Evolutionary conservation across 1,140 invertebrate genomes (phyloP).

Genomic region (Sarcophaga bullata): DNA sequence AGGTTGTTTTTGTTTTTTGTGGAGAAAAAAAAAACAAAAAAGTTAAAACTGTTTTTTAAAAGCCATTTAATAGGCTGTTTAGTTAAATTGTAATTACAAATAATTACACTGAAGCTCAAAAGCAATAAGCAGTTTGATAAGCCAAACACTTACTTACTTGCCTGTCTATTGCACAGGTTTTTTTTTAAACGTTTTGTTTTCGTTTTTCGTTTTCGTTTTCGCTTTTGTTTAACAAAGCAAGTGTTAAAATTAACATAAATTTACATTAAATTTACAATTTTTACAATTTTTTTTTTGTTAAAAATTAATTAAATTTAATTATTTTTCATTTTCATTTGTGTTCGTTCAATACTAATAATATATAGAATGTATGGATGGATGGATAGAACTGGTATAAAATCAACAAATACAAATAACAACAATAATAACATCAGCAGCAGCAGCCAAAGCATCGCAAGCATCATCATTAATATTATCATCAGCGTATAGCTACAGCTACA

Average conservation of each 20-base stretch:
- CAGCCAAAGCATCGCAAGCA: no score
- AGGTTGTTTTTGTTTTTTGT: not conserved
- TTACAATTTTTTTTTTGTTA: not conserved
- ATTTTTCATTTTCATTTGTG: not conserved
- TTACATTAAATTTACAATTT: slow-evolving; percentile 25
- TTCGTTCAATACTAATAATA: no score
- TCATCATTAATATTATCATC: no score
- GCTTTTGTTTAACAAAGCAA: not conserved
- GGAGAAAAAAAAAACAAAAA: not conserved
- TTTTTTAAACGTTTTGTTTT: not conserved
- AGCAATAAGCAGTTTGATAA: not conserved
- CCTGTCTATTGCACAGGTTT: not conserved
- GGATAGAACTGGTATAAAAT: no score
- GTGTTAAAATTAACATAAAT: slow-evolving; percentile 24
- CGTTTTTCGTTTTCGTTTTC: not conserved
- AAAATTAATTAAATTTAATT: slow-evolving; percentile 27
- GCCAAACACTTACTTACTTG: not conserved
- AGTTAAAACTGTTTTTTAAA: not conserved
- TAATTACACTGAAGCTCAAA: not conserved
- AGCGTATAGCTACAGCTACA: no score
- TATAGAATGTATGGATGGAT: no score
- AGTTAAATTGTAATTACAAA: slow-evolving; percentile 19
- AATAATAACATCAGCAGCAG: no score
- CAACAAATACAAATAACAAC: no score
- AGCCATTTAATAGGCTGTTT: slow-evolving; percentile 26